Evolutionary conservation across 2,888 invertebrate genomes (phyloP), one percentile per base, ranked within the genome.

Genomic region (Teleogryllus oceanicus): DNA sequence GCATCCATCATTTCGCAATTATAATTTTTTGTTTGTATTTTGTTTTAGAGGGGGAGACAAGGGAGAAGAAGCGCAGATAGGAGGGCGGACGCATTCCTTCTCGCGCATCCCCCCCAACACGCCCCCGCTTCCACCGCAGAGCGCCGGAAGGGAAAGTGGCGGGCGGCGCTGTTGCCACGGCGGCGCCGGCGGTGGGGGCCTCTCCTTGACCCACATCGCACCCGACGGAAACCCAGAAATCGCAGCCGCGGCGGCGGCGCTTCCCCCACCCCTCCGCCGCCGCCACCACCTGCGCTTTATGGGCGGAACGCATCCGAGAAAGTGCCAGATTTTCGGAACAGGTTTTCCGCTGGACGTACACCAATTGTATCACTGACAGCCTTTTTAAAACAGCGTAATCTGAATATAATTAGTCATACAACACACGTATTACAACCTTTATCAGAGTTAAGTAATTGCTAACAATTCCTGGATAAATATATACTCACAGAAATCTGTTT

Each of bases 121-220:
- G 13, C n/a, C 62, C 62, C 62, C 62, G n/a, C 13, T 62, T 62
- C 16, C 62, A n/a, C 62, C n/a, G 16, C n/a, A 13, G 16, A 74
- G 13, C 80, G 74, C 78, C 80, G 82, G 82, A 81, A 82, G 80
- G 82, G 82, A 82, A 82, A 82, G 82, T 82, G 79, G 49, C 13
- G 79, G 51, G 37, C 37, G 37, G 37, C 37, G 37, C 37, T 37
- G 37, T 37, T 37, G 37, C 37, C 77, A 76, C 80, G 80, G 80
- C 80, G 77, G 80, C 80, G 76, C 76, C 77, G 20, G 74, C 49
- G 78, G 18, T 11, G 49, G 24, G 49, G 74, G 75, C 24, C 50
- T 81, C 80, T 80, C 81, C 81, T 81, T 81, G 81, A 81, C 81
- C 81, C 50, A 81, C 76, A 62, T 62, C 16, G 62, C 62, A 18